Conservation (phyloP, 2,888 invertebrate genomes). For the Kryphioiulus occultus region DNA sequence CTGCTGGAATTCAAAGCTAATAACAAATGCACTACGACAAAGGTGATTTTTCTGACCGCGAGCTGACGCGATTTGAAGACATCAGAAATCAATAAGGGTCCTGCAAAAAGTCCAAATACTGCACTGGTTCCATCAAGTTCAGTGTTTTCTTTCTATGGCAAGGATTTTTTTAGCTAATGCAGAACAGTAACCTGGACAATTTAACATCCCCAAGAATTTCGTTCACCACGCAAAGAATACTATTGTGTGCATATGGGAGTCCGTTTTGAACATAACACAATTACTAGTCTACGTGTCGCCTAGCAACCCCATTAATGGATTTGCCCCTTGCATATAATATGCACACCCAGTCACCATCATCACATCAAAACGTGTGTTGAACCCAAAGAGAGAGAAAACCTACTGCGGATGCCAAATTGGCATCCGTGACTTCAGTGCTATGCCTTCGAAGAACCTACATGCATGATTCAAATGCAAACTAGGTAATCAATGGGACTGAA, state of each 20-base stretch:
- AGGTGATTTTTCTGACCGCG: neutral
- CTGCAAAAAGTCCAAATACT: neutral
- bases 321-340: constrained; percentile 21
- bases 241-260: neutral
- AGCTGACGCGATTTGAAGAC: neutral
- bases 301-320: constrained; percentile 35
- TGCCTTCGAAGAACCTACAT: neutral
- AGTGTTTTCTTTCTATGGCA: neutral
- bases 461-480: neutral
- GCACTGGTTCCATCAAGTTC: neutral
- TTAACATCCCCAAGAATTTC: neutral
- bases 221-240: neutral
- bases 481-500: neutral
- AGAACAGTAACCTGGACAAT: neutral
- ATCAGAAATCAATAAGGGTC: neutral
- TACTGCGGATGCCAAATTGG: constrained; percentile 17
- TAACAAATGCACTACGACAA: neutral
- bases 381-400: neutral
- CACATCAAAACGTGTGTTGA: constrained; percentile 26
- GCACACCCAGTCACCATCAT: constrained; percentile 11
- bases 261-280: constrained; percentile 31
- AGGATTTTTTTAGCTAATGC: neutral
- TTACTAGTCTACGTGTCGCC: neutral
- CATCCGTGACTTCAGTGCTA: constrained; percentile 3
- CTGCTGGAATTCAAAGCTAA: neutral